Conservation (phyloP, 1,140 invertebrate genomes). For the Nasonia vitripennis region DNA sequence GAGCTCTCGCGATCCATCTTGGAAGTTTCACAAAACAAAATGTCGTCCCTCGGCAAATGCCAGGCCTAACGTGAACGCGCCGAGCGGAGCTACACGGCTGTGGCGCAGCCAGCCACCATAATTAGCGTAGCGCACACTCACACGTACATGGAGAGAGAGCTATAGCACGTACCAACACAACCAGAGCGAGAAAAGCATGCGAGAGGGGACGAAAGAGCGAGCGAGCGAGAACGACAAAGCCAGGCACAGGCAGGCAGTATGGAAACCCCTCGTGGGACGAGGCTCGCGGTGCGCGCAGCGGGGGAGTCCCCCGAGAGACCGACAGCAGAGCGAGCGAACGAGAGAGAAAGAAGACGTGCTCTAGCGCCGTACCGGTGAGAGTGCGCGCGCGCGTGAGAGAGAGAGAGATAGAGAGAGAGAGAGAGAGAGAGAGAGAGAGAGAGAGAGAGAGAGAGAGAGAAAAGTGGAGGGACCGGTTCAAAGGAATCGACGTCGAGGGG, state of each 20-base stretch:
- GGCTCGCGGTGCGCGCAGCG: slow-evolving; percentile 33
- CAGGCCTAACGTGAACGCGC: slow-evolving; percentile 20
- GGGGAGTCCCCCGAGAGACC: slow-evolving; percentile 48
- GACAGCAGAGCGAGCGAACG: slow-evolving; percentile 11
- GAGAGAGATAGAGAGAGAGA: neutral
- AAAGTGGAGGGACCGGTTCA: slow-evolving; percentile 54
- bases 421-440: slow-evolving; percentile 2
- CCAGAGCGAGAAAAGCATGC: neutral
- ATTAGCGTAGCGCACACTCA: slow-evolving; percentile 62
- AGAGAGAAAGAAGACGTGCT: too few relatives aligned
- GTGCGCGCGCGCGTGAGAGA: slow-evolving; percentile 32
- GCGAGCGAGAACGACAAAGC: slow-evolving; percentile 14
- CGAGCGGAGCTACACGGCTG: neutral
- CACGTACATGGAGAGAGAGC: neutral
- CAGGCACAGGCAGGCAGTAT: neutral
- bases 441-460: slow-evolving; percentile 38
- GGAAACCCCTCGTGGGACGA: slow-evolving; percentile 48
- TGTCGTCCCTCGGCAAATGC: slow-evolving; percentile 65
- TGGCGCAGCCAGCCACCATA: slow-evolving; percentile 65
- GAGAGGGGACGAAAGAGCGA: slow-evolving; percentile 17
- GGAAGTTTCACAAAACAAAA: slow-evolving; percentile 67
- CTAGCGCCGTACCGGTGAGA: neutral
- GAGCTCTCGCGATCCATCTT: slow-evolving; percentile 63
- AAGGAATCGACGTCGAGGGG: slow-evolving; percentile 50
- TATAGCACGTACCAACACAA: neutral